Evolutionary conservation across 1,140 invertebrate genomes (phyloP).

Genomic region (Portunus trituberculatus): DNA sequence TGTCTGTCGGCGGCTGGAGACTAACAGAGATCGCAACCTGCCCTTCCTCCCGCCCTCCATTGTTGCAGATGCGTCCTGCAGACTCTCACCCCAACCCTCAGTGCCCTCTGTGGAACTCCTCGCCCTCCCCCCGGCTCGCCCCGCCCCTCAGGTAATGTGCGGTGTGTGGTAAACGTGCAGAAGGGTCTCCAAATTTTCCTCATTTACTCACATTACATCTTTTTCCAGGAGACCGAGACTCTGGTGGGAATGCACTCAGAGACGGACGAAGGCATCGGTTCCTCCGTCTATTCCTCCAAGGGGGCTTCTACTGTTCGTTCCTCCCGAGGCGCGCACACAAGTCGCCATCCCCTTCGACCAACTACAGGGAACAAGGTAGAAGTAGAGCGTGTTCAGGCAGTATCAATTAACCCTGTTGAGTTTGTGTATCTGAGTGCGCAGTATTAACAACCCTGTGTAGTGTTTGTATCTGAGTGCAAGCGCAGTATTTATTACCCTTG

Average conservation of each 20-base stretch:
- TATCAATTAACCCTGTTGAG: too few species aligned
- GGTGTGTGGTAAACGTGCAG: too few species aligned
- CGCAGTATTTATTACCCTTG: too few species aligned
- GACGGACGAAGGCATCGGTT: conserved; percentile 57
- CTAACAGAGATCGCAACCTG: conserved; percentile 49
- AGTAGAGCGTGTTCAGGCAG: not conserved
- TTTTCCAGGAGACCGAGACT: conserved; percentile 50
- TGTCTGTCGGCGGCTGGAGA: conserved; percentile 56
- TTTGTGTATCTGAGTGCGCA: too few species aligned
- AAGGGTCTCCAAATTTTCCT: not conserved
- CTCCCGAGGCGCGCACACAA: not conserved
- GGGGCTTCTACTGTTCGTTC: not conserved
- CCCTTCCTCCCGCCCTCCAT: conserved; percentile 56
- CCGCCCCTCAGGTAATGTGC: not conserved
- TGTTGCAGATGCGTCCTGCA: not conserved
- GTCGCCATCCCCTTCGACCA: not conserved
- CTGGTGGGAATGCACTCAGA: conserved; percentile 32
- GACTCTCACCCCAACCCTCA: not conserved
- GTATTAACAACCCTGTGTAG: too few species aligned
- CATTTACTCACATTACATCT: not conserved
- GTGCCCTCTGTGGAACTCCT: not conserved
- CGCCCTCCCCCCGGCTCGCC: not conserved
- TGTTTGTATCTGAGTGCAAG: too few species aligned
- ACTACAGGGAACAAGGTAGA: not conserved
- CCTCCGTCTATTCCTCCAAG: conserved; percentile 54